A percentile compares a stretch with the other conserved stretches of the same genome.
These are phyloP conservation scores for Rhinophrynus dorsalis DNA, from an alignment of 2,797 vertebrate genomes.

Conservation along the genomic window DNA sequence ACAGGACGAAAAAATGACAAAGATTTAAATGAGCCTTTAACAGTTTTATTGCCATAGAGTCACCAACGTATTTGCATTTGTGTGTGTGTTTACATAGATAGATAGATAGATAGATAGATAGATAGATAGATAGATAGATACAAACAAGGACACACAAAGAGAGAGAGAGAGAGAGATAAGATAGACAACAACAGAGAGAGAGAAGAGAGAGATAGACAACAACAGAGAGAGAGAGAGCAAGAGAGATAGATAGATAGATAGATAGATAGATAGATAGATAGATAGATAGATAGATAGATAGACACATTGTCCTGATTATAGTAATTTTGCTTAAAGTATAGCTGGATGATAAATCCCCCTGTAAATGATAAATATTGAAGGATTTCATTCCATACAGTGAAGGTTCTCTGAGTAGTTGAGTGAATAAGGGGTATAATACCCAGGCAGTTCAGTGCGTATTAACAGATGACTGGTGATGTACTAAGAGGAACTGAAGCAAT, in stretches of 20 bases:
- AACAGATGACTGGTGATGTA: too few species aligned
- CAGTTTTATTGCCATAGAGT: background rate
- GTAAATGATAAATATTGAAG: too few species aligned
- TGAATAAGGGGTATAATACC: background rate
- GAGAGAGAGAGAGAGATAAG: background rate
- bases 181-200: background rate
- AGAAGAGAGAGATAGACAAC: background rate
- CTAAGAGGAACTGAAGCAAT: too few species aligned
- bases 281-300: conserved; percentile 2
- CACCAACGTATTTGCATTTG: too few species aligned
- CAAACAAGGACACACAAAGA: too few species aligned
- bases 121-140: too few species aligned
- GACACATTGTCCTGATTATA: too few species aligned
- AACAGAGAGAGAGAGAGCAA: background rate
- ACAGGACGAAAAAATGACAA: background rate
- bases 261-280: background rate
- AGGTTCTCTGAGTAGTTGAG: conserved; percentile 50
- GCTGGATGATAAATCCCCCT: too few species aligned
- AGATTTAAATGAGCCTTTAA: background rate
- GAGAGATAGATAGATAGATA: background rate
- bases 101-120: too few species aligned
- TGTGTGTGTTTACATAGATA: too few species aligned
- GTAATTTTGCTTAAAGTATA: too few species aligned
- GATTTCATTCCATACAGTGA: background rate
- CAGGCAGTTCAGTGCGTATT: background rate